These are phyloP conservation scores for Rhyacophila brunnea DNA, from an alignment of 1,140 invertebrate genomes.

Conservation along the genomic window DNA sequence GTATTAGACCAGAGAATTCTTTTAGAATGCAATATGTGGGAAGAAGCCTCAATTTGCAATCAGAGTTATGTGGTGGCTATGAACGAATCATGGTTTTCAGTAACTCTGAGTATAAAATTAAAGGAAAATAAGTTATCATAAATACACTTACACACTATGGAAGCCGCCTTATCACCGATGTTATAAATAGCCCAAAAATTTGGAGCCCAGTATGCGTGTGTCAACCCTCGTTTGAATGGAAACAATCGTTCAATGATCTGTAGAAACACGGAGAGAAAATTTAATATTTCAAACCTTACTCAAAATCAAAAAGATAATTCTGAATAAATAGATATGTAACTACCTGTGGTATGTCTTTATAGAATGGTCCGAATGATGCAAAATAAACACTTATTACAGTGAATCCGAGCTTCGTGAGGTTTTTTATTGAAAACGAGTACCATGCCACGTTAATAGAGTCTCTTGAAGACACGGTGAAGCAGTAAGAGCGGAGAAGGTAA, in stretches of 20 bases:
- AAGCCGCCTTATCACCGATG: constrained; percentile 72
- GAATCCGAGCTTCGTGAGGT: constrained; percentile 64
- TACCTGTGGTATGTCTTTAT: constrained; percentile 74
- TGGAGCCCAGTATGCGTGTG: constrained; percentile 99
- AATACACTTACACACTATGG: constrained; percentile 26
- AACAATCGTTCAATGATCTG: constrained; percentile 87
- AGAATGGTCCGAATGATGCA: constrained; percentile 90
- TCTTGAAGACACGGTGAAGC: constrained; percentile 58
- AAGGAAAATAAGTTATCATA: no score
- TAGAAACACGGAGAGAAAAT: constrained; percentile 31
- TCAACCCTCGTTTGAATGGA: constrained; percentile 94
- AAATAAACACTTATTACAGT: constrained; percentile 71
- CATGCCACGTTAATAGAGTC: constrained; percentile 46
- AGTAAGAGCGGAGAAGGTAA: constrained; percentile 85
- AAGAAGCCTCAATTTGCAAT: no score
- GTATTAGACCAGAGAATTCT: no score
- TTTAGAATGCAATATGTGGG: no score
- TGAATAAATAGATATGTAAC: constrained; percentile 20
- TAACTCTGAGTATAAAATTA: no score
- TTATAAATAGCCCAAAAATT: constrained; percentile 99
- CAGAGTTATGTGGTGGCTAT: no score
- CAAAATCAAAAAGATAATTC: not conserved
- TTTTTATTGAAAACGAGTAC: constrained; percentile 54
- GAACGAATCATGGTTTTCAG: no score
- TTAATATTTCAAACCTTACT: not conserved